These are phyloP conservation scores for Emydocephalus ijimae DNA, from an alignment of 2,113 vertebrate genomes.

Conservation along the genomic window DNA sequence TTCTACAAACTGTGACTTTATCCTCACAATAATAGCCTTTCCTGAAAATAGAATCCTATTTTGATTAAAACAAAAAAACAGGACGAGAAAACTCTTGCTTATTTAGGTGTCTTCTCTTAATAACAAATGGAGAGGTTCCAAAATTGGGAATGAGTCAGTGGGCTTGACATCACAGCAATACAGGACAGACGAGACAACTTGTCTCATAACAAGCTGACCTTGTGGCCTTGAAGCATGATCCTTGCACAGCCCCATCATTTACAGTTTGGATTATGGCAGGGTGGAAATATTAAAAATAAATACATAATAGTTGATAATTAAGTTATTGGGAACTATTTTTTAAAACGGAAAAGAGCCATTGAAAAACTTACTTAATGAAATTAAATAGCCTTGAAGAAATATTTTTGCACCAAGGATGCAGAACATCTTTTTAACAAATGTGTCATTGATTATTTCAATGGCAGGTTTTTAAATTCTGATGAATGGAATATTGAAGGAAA, in stretches of 20 bases:
- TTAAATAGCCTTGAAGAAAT: slow-evolving; percentile 52
- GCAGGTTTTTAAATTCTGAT: slow-evolving; percentile 61
- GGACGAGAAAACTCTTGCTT: neutral
- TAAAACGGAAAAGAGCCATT: slow-evolving; percentile 8
- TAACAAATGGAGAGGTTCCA: neutral
- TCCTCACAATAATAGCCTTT: neutral
- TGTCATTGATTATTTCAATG: slow-evolving; percentile 51
- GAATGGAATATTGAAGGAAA: slow-evolving; percentile 73
- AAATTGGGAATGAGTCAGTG: neutral
- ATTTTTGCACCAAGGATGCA: slow-evolving; percentile 54
- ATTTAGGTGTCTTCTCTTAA: neutral
- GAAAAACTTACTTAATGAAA: slow-evolving; percentile 39
- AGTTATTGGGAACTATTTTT: slow-evolving; percentile 51
- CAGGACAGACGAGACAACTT: neutral
- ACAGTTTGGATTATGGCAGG: neutral
- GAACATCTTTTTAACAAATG: slow-evolving; percentile 45
- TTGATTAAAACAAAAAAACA: neutral
- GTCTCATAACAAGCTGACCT: neutral
- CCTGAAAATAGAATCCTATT: neutral
- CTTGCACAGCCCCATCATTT: neutral
- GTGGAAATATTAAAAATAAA: neutral
- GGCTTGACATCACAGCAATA: neutral
- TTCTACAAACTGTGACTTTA: neutral
- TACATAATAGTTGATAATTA: slow-evolving; percentile 46
- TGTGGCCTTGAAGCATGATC: neutral